These are phyloP conservation scores for Stomatorhinus ivindoensis DNA, from an alignment of 2,113 vertebrate species.

Conservation along the genomic window DNA sequence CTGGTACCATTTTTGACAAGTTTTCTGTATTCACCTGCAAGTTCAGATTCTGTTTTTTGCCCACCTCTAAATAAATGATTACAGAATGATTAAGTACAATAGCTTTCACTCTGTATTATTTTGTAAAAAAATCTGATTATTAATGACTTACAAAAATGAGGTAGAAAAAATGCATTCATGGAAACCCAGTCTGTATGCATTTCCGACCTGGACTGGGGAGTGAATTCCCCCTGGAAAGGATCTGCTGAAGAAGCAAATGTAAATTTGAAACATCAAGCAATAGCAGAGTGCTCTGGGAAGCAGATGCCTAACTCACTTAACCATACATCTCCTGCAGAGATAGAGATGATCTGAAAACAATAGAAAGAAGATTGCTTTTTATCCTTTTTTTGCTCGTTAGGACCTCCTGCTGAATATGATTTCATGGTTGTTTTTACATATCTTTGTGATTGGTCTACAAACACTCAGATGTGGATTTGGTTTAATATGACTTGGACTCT, in stretches of 20 bases:
- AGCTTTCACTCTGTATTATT: too few relatives aligned
- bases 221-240: neutral
- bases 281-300: neutral
- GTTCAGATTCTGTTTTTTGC: too few relatives aligned
- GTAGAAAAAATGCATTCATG: neutral
- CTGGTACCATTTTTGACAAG: too few relatives aligned
- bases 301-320: neutral
- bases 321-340: neutral
- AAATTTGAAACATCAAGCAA: neutral
- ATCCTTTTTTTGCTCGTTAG: neutral
- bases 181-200: neutral
- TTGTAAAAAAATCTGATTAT: neutral
- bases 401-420: neutral
- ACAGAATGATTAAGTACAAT: too few relatives aligned
- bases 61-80: neutral
- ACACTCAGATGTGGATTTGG: neutral
- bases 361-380: neutral
- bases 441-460: neutral
- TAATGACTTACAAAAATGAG: neutral
- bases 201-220: neutral
- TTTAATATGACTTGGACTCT: neutral
- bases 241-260: neutral
- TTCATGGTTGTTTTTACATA: neutral
- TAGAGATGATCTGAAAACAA: neutral
- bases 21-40: too few relatives aligned